Percentiles rank a stretch among this genome's conserved stretches.
phyloP scores from a whole-genome alignment of 2,113 vertebrate genomes.

The Pangasianodon hypophthalmus region DNA sequence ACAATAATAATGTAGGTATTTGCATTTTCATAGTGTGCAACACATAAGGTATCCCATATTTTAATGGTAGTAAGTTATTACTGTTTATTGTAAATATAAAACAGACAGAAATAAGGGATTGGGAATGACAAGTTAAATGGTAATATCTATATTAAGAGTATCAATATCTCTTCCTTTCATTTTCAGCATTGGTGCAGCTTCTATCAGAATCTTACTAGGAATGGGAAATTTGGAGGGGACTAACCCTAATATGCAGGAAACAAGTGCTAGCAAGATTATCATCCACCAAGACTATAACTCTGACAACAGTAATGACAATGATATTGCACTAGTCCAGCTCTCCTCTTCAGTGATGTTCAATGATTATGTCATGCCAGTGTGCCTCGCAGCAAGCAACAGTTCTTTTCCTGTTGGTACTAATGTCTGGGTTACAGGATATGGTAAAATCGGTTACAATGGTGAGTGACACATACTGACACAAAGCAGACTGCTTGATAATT shows the following conservation, averaged over 20 bases:
- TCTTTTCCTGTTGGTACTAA: background rate
- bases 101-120: background rate
- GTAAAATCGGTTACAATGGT: no score
- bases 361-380: background rate
- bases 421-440: background rate
- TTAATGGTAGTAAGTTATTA: background rate
- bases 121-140: background rate
- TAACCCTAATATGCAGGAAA: background rate
- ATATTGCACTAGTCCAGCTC: background rate
- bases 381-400: background rate
- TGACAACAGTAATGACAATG: rapidly evolving
- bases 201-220: slow-evolving; percentile 41
- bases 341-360: background rate
- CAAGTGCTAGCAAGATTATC: slow-evolving; percentile 1
- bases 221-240: background rate
- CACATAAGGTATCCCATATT: background rate
- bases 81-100: background rate
- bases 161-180: background rate
- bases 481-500: no score
- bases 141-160: background rate
- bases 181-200: background rate
- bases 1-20: background rate
- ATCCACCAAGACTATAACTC: background rate
- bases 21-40: background rate
- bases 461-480: no score